Base-by-base conservation (phyloP, 2,888 invertebrate species). In the Tenthredo amoena region DNA sequence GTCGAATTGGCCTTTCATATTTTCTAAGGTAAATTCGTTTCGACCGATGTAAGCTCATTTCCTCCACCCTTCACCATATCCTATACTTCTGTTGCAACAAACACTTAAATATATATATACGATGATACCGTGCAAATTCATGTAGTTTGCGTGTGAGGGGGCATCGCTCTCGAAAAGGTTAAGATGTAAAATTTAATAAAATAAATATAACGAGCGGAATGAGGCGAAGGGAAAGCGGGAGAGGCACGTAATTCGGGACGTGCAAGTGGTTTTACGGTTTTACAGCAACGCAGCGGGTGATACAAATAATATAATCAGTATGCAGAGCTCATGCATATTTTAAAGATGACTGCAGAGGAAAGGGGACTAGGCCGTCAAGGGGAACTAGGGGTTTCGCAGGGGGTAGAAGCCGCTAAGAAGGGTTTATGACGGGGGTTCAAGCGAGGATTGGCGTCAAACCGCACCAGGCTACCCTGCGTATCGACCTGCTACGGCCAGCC, bases 341-440 rank as follows among this genome's bases (percentile, higher is more conserved):
- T 91, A 93, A 89, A 88, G 88, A 83, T 83, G 83, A 83, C 83
- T 83, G 65, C n/a, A n/a, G n/a, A 40, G 43, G 43, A 50, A 18
- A 21, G 40, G 9, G 81, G 55, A 10, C 26, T 10, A 5, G 15
- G 15, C 43, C 31, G 40, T 82, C 65, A 55, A 68, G 85, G 15
- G 9, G 65, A 10, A 76, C 72, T 4, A n/a, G 47, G 65, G 76
- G 65, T 82, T 84, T 40, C 88, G 88, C 88, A 89, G 88, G 88
- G 89, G 89, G 85, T 85, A 43, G 84, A 86, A 88, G 90, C 90
- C 91, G 90, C 92, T 93, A 92, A 93, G 93, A 93, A 93, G 93
- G 93, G 93, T 93, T 93, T 93, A 93, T 93, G 93, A 93, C 92
- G 91, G 92, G 92, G 91, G 92, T 91, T 93, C 92, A 93, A 92